Evolutionary conservation across 2,797 vertebrate genomes (phyloP), one percentile per base, ranked within the genome.

Genomic region (Smutsia temminckii): DNA sequence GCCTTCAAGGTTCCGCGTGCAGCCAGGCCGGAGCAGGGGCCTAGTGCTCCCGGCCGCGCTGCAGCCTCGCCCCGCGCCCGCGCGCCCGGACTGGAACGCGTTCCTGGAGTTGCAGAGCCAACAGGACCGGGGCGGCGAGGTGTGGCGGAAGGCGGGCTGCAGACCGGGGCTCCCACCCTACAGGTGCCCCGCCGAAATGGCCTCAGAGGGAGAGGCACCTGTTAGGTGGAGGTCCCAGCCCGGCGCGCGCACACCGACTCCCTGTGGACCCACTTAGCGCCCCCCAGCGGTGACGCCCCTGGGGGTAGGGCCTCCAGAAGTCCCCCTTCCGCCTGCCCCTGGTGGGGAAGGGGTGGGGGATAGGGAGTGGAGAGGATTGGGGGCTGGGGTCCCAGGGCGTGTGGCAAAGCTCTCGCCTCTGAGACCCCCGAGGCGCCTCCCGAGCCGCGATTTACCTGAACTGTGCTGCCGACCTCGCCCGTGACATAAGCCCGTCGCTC

Each of bases 161-260:
- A 63, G 27, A 42, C 42, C 40, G 0, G 16, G 32, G 63, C 51
- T 29, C 46, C 25, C 25, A 10, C n/a, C 6, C 37, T 25, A 18
- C 61, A 32, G 23, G 14, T 17, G 27, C 51, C 8, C 20, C 37
- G 21, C 20, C 1, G 1, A 37, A 57, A 14, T 0, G 21, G 87
- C 32, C 63, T 37, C 6, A 0, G 0, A 23, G 23, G 64, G 95
- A 96, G 90, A 96, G 96, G 96, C 98, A 98, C 98, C 97, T 98
- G 98, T 98, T 97, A 96, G 94, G 78, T 89, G 95, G 95, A 69
- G 93, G 80, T 93, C 94, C 93, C 95, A 81, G 89, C 93, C 86
- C 10, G 66, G 63, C 89, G 94, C 74, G 94, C 92, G 51, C 96
- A 68, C 68, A 96, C 95, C 72, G 34, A 42, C 96, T 80, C 94